Evolutionary conservation across 2,797 vertebrate species (phyloP), one percentile per base, ranked within the genome.

Genomic region (Gouania willdenowi): DNA sequence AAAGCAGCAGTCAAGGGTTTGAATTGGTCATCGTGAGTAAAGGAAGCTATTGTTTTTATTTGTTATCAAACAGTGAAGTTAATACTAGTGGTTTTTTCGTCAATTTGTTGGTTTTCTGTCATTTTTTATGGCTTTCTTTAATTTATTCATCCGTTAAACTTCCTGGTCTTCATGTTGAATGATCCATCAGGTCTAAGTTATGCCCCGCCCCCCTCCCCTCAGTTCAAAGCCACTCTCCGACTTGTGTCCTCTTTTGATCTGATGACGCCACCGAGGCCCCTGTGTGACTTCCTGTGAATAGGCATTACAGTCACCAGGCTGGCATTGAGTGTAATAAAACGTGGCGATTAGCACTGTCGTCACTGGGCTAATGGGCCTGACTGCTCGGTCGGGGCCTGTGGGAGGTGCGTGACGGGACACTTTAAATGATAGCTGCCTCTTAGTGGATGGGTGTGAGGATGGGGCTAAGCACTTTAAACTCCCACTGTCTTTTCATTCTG

Each of bases 251-350:
- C 71, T 55, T 55, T 51, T 66, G 60, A 67, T 73, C 41, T 61
- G 41, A 48, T 72, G 75, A 80, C 36, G 67, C 41, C 54, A 32
- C 79, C 58, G 26, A 61, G 58, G 71, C 65, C 67, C 83, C 81
- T 85, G 85, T 86, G 84, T 92, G 88, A 90, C 86, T 90, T 88
- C 89, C 82, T 48, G 83, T 88, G 89, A 91, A 90, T 91, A 86
- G 81, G 77, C 71, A 75, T 84, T 83, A 85, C 90, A 92, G 91
- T 88, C 91, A 86, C 53, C 70, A 23, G 12, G 25, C 45, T 27
- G 48, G 88, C 88, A 90, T 90, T 86, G 89, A 88, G 90, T 91
- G 81, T 89, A 89, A 87, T 79, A 89, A 90, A 92, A 92, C 87
- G 85, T 88, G 88, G 87, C 87, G 79, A 89, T 90, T 84, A 72